These are phyloP conservation scores for Imbricaverruca yamaguchii DNA, from an alignment of 2,888 invertebrate species.

Conservation along the genomic window DNA sequence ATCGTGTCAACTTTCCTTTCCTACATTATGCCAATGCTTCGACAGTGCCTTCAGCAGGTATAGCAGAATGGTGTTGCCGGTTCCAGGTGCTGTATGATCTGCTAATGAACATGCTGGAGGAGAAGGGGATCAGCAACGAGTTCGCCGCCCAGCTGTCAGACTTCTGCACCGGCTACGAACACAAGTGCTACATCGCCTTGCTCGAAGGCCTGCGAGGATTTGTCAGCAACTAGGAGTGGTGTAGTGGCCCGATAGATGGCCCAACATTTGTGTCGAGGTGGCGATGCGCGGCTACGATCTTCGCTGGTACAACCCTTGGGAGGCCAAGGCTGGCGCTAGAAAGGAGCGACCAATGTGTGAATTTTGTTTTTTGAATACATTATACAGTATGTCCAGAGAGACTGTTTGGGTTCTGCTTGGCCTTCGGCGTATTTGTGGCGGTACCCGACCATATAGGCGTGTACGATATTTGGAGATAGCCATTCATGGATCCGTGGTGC, in stretches of 20 bases:
- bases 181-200: conserved; percentile 79
- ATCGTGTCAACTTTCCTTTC: too few species aligned
- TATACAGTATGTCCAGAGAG: neutral
- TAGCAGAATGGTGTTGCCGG: neutral
- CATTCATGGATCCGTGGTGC: too few species aligned
- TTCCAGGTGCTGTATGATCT: conserved; percentile 84
- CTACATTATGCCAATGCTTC: too few species aligned
- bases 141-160: conserved; percentile 82
- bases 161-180: conserved; percentile 87
- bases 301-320: neutral
- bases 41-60: too few species aligned
- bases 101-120: conserved; percentile 89
- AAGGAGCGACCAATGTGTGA: neutral
- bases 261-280: neutral
- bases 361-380: neutral
- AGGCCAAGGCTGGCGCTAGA: neutral
- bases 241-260: neutral
- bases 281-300: neutral
- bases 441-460: too few species aligned
- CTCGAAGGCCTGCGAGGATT: conserved; percentile 81
- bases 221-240: conserved; percentile 43
- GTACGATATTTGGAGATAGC: too few species aligned
- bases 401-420: too few species aligned
- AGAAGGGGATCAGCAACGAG: conserved; percentile 88
- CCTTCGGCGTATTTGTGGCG: too few species aligned